Evolutionary conservation across 2,797 vertebrate genomes (phyloP).

Genomic region (Rhinogobio ventralis): DNA sequence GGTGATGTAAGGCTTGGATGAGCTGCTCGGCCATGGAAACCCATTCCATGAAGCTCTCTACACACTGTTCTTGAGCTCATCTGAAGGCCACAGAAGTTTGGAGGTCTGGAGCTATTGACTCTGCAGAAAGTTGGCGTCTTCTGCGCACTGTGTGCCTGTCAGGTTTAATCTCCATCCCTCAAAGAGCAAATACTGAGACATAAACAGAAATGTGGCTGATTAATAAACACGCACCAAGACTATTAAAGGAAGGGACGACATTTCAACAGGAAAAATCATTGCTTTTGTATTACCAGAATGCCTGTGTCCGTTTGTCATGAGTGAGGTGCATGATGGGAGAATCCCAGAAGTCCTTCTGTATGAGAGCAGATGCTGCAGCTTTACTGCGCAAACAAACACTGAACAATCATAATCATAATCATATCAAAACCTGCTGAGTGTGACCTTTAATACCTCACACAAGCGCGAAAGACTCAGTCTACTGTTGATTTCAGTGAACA

Average conservation of each 20-base stretch:
- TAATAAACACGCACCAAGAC: not conserved
- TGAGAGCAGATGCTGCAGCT: constrained; percentile 24
- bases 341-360: not conserved
- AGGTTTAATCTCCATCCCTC: not conserved
- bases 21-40: too few relatives aligned
- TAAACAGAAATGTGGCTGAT: not conserved
- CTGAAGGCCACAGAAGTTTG: too few relatives aligned
- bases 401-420: not conserved
- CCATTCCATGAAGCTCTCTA: too few relatives aligned
- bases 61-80: too few relatives aligned
- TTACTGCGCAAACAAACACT: constrained; percentile 16
- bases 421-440: not conserved
- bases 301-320: not conserved
- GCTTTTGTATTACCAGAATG: not conserved
- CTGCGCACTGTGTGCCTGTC: too few relatives aligned
- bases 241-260: not conserved
- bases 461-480: not conserved
- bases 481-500: not conserved
- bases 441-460: not conserved
- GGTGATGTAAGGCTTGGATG: too few relatives aligned
- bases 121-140: too few relatives aligned
- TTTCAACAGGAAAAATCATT: not conserved
- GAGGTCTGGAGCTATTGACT: too few relatives aligned
- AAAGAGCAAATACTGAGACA: not conserved
- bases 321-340: constrained; percentile 20